Conservation (phyloP, 2,888 invertebrate genomes). For the Drosophila parthenogenetica region DNA sequence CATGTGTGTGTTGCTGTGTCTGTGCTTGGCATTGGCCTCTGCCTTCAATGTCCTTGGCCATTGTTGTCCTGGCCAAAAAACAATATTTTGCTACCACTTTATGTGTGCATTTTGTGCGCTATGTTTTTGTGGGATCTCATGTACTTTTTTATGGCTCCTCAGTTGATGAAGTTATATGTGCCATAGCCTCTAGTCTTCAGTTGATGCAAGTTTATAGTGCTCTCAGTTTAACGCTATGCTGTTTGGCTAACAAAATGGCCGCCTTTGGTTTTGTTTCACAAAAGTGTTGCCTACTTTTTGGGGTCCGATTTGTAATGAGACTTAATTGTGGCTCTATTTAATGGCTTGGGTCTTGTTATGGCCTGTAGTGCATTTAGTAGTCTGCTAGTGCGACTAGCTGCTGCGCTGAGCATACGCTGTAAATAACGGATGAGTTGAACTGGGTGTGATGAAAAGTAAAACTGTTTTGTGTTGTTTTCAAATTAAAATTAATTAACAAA, state of each 20-base stretch:
- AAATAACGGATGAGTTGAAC: neutral
- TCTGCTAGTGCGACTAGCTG: neutral
- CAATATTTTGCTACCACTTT: constrained; percentile 35
- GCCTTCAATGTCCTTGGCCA: constrained; percentile 29
- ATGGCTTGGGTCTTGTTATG: neutral
- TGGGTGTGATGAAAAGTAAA: neutral
- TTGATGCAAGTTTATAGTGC: constrained; percentile 41
- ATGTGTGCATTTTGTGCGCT: constrained; percentile 35
- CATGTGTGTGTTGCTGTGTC: constrained; percentile 14
- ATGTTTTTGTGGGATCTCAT: constrained; percentile 28
- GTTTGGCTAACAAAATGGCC: neutral
- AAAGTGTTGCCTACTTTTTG: constrained; percentile 33
- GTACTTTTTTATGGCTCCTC: constrained; percentile 38
- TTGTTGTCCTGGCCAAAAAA: constrained; percentile 26
- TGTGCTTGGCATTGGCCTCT: constrained; percentile 37
- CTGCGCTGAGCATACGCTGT: constrained; percentile 1
- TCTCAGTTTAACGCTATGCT: constrained; percentile 9
- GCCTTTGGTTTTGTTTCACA: neutral
- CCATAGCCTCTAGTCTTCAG: constrained; percentile 26
- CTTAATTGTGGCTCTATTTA: constrained; percentile 4
- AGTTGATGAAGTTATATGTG: constrained; percentile 70
- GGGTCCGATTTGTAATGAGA: constrained; percentile 12
- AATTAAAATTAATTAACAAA: too few species aligned
- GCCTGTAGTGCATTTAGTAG: constrained; percentile 21
- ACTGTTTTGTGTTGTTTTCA: too few species aligned